These are phyloP conservation scores for Vanacampus margaritifer DNA, from an alignment of 2,113 vertebrate species.

Conservation along the genomic window DNA sequence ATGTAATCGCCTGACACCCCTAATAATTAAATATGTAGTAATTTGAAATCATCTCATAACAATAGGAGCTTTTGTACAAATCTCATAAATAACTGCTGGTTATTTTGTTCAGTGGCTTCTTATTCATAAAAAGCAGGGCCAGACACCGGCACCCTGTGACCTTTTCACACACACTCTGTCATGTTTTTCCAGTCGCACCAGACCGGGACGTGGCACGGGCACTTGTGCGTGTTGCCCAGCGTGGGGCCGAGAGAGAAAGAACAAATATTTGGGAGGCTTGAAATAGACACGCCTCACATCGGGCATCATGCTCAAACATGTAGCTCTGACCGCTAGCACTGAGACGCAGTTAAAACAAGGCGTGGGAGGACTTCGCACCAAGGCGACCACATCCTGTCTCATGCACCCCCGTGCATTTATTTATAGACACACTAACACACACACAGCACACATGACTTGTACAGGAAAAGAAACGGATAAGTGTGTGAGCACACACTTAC, in stretches of 20 bases:
- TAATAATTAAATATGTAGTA: too few species aligned
- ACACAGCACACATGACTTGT: conserved; percentile 23
- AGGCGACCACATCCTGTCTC: conserved; percentile 70
- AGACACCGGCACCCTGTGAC: conserved; percentile 1
- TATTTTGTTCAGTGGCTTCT: neutral
- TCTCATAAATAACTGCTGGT: too few species aligned
- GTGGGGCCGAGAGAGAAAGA: conserved; percentile 38
- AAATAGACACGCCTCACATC: conserved; percentile 37
- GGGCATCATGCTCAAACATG: conserved; percentile 38
- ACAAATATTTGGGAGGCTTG: conserved; percentile 10
- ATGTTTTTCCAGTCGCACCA: conserved; percentile 25
- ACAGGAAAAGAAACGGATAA: conserved; percentile 23
- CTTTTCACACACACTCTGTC: conserved; percentile 18
- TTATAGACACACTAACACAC: conserved; percentile 52
- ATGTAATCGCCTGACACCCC: too few species aligned
- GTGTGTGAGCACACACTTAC: conserved; percentile 13
- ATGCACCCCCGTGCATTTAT: conserved; percentile 59
- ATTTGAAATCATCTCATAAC: neutral
- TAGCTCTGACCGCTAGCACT: conserved; percentile 38
- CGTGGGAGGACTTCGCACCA: conserved; percentile 66
- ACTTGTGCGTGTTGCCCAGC: conserved; percentile 13
- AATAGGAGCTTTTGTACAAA: neutral
- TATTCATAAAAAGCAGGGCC: conserved; percentile 1
- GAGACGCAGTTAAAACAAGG: conserved; percentile 39
- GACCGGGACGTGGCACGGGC: neutral